Evolutionary conservation across 1,140 invertebrate genomes (phyloP).

Genomic region (Drosophila ercepeae): DNA sequence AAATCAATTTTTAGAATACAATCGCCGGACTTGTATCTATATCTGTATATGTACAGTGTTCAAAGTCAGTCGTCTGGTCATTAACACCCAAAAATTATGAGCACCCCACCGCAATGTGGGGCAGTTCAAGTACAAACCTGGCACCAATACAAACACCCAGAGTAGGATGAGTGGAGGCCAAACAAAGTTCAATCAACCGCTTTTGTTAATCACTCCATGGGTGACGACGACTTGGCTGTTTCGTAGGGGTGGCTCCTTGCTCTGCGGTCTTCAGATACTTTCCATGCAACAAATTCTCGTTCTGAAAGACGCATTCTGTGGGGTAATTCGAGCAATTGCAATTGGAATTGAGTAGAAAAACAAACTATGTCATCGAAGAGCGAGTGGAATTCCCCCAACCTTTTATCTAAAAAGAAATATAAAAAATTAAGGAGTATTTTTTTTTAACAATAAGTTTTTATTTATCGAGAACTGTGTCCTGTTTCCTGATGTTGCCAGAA

Average conservation of each 20-base stretch:
- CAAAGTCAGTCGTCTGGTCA: constrained; percentile 41
- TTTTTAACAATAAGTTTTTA: no score
- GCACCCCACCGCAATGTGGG: constrained; percentile 47
- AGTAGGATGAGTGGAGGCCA: constrained; percentile 49
- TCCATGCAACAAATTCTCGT: constrained; percentile 23
- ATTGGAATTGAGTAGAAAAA: constrained; percentile 31
- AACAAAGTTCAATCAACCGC: constrained; percentile 62
- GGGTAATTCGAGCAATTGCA: constrained; percentile 41
- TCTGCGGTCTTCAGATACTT: not conserved
- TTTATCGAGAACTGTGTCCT: constrained; percentile 8
- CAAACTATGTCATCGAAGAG: constrained; percentile 32
- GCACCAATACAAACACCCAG: constrained; percentile 14
- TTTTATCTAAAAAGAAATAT: no score
- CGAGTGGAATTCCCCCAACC: no score
- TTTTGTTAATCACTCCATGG: constrained; percentile 51
- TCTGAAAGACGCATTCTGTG: constrained; percentile 21
- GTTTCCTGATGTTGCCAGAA: constrained; percentile 29
- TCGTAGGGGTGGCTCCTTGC: constrained; percentile 14
- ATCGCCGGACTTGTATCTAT: constrained; percentile 22
- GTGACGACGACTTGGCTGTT: constrained; percentile 21
- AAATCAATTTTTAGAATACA: constrained; percentile 23
- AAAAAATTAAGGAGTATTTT: no score
- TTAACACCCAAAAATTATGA: constrained; percentile 65
- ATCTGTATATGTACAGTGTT: constrained; percentile 13
- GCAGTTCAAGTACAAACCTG: constrained; percentile 38